Percentiles rank a stretch among this genome's conserved stretches.
Conservation (phyloP, 2,113 vertebrate species). For the Cyrtonyx montezumae region DNA sequence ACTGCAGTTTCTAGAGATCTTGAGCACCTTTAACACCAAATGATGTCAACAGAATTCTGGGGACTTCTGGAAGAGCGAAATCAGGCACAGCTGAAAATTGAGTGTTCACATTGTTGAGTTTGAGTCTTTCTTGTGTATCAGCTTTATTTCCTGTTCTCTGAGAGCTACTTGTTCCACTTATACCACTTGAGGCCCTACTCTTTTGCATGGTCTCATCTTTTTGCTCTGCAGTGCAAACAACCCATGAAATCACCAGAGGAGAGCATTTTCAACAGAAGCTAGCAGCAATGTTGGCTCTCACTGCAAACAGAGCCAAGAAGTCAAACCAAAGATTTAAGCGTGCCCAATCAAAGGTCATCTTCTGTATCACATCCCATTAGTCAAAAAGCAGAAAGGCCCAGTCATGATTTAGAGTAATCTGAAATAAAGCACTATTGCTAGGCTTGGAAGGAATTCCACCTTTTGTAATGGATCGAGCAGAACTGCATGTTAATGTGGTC, state of each 20-base stretch:
- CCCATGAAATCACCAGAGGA: background rate
- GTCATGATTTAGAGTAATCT: background rate
- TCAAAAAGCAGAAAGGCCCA: background rate
- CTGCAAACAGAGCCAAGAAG: background rate
- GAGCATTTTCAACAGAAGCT: background rate
- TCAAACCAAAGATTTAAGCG: background rate
- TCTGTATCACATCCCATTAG: background rate
- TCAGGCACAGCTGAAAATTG: background rate
- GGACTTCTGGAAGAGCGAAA: background rate
- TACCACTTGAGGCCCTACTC: background rate
- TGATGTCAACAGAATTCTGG: background rate
- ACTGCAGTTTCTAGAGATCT: background rate
- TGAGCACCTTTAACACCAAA: background rate
- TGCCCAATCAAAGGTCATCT: background rate
- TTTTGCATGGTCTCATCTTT: background rate
- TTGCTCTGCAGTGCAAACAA: background rate
- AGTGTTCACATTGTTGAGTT: background rate
- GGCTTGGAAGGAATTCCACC: background rate
- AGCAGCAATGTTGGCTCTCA: background rate
- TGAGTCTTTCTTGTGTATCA: background rate
- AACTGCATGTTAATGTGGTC: background rate
- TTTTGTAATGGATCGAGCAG: conserved; percentile 5
- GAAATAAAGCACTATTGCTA: background rate
- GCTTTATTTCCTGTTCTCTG: background rate
- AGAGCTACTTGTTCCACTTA: background rate